These are phyloP conservation scores for Indri indri DNA, from an alignment of 2,113 vertebrate genomes.

Conservation along the genomic window DNA sequence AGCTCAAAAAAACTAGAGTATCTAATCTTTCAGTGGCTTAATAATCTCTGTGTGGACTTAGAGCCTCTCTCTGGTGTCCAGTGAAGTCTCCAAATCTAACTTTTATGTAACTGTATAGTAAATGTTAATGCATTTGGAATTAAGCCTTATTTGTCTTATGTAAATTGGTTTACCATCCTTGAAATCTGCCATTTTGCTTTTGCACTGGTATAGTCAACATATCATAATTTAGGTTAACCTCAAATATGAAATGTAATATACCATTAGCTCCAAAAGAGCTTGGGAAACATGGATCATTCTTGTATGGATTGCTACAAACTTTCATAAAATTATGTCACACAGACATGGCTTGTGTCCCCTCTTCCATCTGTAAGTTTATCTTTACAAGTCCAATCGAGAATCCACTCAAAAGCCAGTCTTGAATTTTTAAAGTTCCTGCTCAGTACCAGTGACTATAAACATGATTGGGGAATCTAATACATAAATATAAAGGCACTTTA, in stretches of 20 bases:
- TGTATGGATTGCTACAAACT: not conserved
- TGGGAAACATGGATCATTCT: not conserved
- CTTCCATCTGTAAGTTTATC: not conserved
- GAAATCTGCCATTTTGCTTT: constrained; percentile 26
- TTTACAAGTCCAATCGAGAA: not conserved
- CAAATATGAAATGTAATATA: not conserved
- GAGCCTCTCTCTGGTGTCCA: not conserved
- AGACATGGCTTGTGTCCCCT: not conserved
- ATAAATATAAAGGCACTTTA: not conserved
- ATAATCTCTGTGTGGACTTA: not conserved
- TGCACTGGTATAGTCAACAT: not conserved
- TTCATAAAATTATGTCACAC: not conserved
- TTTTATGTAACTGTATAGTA: not conserved
- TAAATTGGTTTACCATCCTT: not conserved
- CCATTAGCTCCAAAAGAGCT: not conserved
- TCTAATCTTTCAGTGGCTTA: not conserved
- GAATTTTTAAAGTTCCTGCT: not conserved
- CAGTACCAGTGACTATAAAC: not conserved
- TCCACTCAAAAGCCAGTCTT: not conserved
- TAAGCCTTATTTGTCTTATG: not conserved
- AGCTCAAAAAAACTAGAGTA: not conserved
- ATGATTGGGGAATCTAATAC: not conserved
- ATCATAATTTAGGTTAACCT: not conserved
- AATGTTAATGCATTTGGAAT: not conserved
- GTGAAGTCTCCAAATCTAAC: not conserved